A percentile compares a stretch with the other conserved stretches of the same genome.
Conservation (phyloP, 1,140 invertebrate species). For the Meloidogyne floridensis region DNA sequence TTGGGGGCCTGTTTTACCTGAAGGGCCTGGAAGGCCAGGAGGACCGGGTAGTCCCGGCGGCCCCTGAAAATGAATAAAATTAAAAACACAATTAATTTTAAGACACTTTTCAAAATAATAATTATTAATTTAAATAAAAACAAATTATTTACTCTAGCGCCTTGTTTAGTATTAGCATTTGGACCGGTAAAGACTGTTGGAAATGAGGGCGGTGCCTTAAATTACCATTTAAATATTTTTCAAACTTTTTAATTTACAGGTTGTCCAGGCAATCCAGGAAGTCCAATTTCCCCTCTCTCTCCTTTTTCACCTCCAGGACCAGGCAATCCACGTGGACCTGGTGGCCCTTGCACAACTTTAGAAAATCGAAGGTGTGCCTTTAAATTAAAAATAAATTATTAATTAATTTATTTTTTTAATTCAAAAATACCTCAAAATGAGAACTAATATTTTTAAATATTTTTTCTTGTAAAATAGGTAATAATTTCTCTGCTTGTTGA, state of each 20-base stretch:
- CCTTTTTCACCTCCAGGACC: conserved; percentile 57
- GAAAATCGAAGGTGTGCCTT: conserved; percentile 26
- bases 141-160: conserved; percentile 22
- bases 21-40: conserved; percentile 47
- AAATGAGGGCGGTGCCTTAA: conserved; percentile 23
- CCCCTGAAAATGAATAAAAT: background rate
- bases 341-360: conserved; percentile 45
- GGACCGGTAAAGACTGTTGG: conserved; percentile 28
- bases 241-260: conserved; percentile 26
- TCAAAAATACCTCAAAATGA: conserved; percentile 7
- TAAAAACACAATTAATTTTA: background rate
- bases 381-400: background rate
- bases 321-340: conserved; percentile 56
- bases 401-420: conserved; percentile 10
- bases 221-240: background rate
- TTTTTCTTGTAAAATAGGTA: conserved; percentile 50
- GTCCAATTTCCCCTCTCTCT: conserved; percentile 58
- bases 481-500: conserved; percentile 38
- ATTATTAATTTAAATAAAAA: background rate
- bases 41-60: conserved; percentile 44
- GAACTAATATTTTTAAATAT: conserved; percentile 37
- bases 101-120: background rate
- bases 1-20: conserved; percentile 32
- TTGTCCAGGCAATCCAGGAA: conserved; percentile 52
- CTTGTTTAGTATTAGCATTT: conserved; percentile 10